phyloP scores from a whole-genome alignment of 1,140 invertebrate genomes.

The Pseudobourletiella spinata region DNA sequence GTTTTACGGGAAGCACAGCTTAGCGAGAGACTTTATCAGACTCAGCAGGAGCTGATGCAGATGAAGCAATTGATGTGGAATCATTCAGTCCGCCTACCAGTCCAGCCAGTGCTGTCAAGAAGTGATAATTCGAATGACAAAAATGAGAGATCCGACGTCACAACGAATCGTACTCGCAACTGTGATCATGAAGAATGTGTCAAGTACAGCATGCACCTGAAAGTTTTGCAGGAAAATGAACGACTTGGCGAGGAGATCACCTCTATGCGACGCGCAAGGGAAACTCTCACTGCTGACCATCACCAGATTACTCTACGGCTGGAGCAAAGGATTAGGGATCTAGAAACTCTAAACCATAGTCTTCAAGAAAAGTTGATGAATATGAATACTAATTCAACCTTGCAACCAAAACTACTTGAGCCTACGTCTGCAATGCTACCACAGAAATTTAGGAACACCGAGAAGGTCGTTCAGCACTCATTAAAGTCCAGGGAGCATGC shows the following conservation, averaged over 20 bases:
- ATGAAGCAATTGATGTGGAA: not conserved
- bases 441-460: not conserved
- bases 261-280: not conserved
- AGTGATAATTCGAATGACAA: not conserved
- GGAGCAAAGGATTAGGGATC: constrained; percentile 5
- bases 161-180: not conserved
- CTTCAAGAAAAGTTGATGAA: not conserved
- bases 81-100: not conserved
- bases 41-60: not conserved
- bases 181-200: constrained; percentile 6
- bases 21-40: not conserved
- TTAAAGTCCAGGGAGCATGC: too few relatives aligned
- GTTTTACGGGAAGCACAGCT: constrained; percentile 9
- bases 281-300: not conserved
- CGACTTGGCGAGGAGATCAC: not conserved
- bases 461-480: too few relatives aligned
- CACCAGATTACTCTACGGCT: not conserved
- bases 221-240: constrained; percentile 1
- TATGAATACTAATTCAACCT: not conserved
- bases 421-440: not conserved
- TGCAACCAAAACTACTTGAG: not conserved
- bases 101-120: not conserved
- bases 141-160: not conserved
- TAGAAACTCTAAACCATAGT: not conserved
- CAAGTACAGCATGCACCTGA: not conserved